Evolutionary conservation across 2,888 invertebrate genomes (phyloP).

Genomic region (Petrolisthes cinctipes): DNA sequence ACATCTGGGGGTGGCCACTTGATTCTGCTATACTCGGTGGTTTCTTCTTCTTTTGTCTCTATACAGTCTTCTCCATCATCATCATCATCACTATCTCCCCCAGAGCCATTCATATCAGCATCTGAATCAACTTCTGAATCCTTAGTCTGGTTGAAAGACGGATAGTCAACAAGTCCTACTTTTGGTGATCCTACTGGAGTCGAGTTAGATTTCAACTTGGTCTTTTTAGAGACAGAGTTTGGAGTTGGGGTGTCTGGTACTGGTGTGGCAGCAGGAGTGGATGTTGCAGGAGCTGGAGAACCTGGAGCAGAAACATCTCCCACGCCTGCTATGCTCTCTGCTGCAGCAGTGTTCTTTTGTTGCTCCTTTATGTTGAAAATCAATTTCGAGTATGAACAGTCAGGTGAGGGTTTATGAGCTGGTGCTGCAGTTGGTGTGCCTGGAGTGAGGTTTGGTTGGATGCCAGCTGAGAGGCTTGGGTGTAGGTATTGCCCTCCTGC

Average conservation of each 20-base stretch:
- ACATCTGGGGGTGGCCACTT: constrained; percentile 78
- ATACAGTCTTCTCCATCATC: not conserved
- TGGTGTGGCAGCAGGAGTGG: constrained; percentile 17
- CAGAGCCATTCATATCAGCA: not conserved
- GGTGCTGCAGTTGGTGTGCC: constrained; percentile 43
- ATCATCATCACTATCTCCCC: not conserved
- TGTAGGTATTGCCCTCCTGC: constrained; percentile 70
- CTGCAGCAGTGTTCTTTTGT: constrained; percentile 55
- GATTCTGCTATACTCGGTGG: constrained; percentile 51
- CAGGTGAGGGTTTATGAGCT: constrained; percentile 71
- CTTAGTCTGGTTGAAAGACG: constrained; percentile 56
- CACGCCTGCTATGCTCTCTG: constrained; percentile 34
- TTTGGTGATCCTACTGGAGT: constrained; percentile 25
- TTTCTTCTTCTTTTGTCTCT: not conserved
- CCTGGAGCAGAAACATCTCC: constrained; percentile 35
- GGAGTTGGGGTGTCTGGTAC: constrained; percentile 4
- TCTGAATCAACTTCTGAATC: constrained; percentile 19
- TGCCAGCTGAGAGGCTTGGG: constrained; percentile 56
- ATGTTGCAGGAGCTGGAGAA: not conserved
- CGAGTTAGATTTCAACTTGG: constrained; percentile 4
- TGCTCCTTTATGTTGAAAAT: constrained; percentile 85
- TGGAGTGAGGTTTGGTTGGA: constrained; percentile 56
- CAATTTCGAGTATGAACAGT: constrained; percentile 89
- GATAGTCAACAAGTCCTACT: constrained; percentile 59
- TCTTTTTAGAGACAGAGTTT: constrained; percentile 23